Percentiles rank a stretch among this genome's conserved stretches.
Evolutionary conservation across 2,888 invertebrate species (phyloP).

Genomic region (Sipunculus nudus): DNA sequence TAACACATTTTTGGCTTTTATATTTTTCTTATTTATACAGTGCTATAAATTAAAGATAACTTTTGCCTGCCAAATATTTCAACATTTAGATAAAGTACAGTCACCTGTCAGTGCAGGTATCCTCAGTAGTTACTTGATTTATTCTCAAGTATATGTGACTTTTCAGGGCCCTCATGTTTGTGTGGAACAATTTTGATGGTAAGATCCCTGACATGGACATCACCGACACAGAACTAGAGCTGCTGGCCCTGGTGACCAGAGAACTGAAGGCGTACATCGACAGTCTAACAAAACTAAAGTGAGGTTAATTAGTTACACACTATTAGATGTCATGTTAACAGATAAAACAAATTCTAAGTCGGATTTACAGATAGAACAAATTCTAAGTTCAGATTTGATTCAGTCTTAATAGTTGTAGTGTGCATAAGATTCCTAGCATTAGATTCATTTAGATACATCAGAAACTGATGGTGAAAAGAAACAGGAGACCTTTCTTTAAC

Average conservation of each 20-base stretch:
- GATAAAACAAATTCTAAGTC: no score
- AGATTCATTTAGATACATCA: no score
- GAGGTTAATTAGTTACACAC: conserved; percentile 3
- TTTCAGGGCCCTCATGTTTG: conserved; percentile 84
- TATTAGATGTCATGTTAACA: no score
- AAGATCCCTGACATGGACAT: conserved; percentile 74
- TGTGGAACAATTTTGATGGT: conserved; percentile 82
- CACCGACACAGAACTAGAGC: conserved; percentile 75
- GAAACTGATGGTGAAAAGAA: no score
- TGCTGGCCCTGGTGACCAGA: conserved; percentile 75
- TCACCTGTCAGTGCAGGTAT: neutral
- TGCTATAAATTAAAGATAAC: neutral
- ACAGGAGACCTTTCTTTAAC: no score
- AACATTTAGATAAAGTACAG: neutral
- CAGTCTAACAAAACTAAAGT: conserved; percentile 61
- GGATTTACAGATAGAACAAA: no score
- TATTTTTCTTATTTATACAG: neutral
- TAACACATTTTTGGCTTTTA: neutral
- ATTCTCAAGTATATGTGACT: neutral
- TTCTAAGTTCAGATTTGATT: no score
- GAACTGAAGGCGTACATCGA: conserved; percentile 58
- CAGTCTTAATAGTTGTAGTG: no score
- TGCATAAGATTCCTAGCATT: no score
- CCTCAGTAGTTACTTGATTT: neutral
- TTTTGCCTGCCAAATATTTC: neutral